phyloP scores from a whole-genome alignment of 2,888 invertebrate genomes.

The Cremastobaeus sp. region DNA sequence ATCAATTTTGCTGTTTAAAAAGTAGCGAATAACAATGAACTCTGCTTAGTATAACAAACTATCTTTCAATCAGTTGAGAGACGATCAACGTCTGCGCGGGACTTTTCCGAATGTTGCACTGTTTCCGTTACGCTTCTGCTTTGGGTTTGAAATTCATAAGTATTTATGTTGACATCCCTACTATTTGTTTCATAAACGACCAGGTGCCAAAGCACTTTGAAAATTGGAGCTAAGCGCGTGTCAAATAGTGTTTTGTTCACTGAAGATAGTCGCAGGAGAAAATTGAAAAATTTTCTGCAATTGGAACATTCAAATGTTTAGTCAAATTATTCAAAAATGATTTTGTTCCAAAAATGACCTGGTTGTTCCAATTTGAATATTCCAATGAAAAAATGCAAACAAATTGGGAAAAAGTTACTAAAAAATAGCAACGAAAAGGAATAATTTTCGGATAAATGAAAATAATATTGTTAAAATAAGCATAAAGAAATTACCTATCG shows the following conservation, averaged over 20 bases:
- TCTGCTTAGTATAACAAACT: slow-evolving; percentile 1
- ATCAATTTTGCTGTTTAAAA: slow-evolving; percentile 1
- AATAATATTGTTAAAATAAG: neutral
- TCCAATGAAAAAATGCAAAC: too few relatives aligned
- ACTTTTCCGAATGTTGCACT: slow-evolving; percentile 35
- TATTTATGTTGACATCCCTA: slow-evolving; percentile 70
- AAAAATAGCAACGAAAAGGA: neutral
- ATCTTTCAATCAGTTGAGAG: slow-evolving; percentile 12
- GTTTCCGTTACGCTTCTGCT: slow-evolving; percentile 68
- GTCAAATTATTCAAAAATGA: too few relatives aligned
- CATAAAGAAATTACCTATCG: slow-evolving; percentile 37
- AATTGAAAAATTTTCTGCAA: too few relatives aligned
- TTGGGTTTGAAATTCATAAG: slow-evolving; percentile 60
- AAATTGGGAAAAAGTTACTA: too few relatives aligned
- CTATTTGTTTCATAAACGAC: slow-evolving; percentile 38
- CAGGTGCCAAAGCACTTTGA: neutral
- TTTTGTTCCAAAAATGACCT: too few relatives aligned
- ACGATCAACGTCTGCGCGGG: slow-evolving; percentile 34
- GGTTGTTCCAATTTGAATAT: too few relatives aligned
- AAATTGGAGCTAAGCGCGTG: too few relatives aligned
- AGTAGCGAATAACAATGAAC: slow-evolving; percentile 5
- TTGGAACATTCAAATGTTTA: too few relatives aligned
- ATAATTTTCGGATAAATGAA: neutral
- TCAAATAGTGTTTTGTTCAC: neutral
- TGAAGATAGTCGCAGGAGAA: slow-evolving; percentile 1